Conservation (phyloP, 2,797 vertebrate genomes). For the Tarsius wallacei region DNA sequence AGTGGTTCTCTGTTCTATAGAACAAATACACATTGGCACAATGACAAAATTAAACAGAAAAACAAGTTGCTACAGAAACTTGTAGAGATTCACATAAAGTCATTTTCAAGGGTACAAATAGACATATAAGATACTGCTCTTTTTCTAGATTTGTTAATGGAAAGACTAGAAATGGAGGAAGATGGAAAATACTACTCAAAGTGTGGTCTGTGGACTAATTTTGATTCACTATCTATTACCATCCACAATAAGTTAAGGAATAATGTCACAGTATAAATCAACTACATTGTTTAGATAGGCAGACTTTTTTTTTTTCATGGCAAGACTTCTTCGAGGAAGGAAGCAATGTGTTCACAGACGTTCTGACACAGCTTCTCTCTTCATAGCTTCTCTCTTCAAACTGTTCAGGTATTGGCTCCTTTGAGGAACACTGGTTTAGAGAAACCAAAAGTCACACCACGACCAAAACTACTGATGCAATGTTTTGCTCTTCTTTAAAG, state of each 20-base stretch:
- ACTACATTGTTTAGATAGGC: neutral
- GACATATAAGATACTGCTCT: neutral
- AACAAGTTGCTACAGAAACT: neutral
- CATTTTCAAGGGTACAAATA: neutral
- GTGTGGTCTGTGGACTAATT: neutral
- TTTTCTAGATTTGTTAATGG: neutral
- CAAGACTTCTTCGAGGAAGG: neutral
- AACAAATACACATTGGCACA: neutral
- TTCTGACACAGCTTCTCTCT: neutral
- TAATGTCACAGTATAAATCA: neutral
- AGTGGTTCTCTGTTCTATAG: neutral
- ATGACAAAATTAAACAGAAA: neutral
- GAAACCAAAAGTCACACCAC: neutral
- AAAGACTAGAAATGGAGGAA: neutral
- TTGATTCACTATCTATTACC: neutral
- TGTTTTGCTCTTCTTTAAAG: neutral
- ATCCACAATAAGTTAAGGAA: neutral
- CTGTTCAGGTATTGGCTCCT: neutral
- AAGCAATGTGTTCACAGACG: neutral
- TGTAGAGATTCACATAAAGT: neutral
- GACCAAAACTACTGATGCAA: neutral
- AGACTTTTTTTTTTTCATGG: neutral
- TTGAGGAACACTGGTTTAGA: neutral
- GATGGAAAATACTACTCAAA: neutral
- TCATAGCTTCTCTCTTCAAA: neutral